Evolutionary conservation across 2,797 vertebrate species (phyloP), one percentile per base, ranked within the genome.

Genomic region (Potorous gilbertii): DNA sequence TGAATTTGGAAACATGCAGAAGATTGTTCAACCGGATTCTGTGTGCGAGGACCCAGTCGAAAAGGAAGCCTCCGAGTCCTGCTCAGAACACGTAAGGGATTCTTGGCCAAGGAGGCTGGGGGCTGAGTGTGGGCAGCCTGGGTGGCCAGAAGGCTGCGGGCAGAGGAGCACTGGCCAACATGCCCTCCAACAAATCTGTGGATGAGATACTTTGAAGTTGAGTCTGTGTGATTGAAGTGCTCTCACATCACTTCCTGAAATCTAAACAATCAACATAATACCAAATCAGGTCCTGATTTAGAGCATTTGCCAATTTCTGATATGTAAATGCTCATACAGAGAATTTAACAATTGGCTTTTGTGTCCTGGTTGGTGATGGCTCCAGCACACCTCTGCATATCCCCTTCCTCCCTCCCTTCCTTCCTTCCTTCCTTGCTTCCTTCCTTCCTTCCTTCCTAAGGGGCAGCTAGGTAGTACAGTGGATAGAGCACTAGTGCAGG

Each of bases 1-100:
- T 56, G 99, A 99, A 0, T 99, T 99, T 94, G 99, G 99, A 56
- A 99, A 99, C 98, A 98, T 98, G 96, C 99, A 99, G 59, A 99
- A 99, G 98, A 97, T 99, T 95, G 98, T 98, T 95, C 98, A 97
- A 59, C 99, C 99, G 0, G 99, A 98, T 0, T 96, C 92, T 62
- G 55, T 13, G 0, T 99, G 99, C 57, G 99, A 99, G 18, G 99
- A 99, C 94, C 99, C 99, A 0, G 98, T 98, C 96, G 99, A 99
- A 97, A 98, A 97, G 50, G 16, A 29, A 0, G 90, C 62, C 16
- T 18, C 96, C 1, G 28, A 96, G 92, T 96, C 96, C 94, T 99
- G 99, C 94, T 95, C 96, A 0, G 74, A 91, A 10, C 98, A 98
- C 1, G 99, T 99, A 94, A 98, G 98, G 98, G 1, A 46, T 81